Evolutionary conservation across 2,888 invertebrate species (phyloP), one percentile per base, ranked within the genome.

Genomic region (Orchesellides sinensis): DNA sequence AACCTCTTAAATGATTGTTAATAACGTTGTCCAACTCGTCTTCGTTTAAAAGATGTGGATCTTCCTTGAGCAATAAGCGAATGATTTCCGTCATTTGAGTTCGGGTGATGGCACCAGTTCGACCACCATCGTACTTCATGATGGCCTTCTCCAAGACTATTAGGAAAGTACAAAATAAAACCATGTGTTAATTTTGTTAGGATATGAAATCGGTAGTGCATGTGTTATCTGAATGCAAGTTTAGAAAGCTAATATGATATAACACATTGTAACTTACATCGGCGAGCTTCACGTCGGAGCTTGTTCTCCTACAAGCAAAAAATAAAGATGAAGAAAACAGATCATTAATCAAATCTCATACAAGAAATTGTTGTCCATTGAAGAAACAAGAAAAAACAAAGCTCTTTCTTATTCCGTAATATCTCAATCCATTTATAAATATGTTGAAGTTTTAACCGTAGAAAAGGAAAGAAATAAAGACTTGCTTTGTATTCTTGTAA

Each of bases 91-190:
- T n/a, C 83, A 85, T 83, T 47, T 83, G 59, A 5, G 14, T 27
- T 23, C 72, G 63, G 12, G 80, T 56, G 29, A 85, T 83, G 23
- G 85, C 85, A 54, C 85, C 85, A 32, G 85, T 85, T 27, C 74
- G 59, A 4, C 73, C 65, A n/a, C 83, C 83, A 29, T 85, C 85
- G 65, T 80, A 83, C 63, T 81, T 77, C 52, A 77, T 68, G 49
- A 85, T 83, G 32, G 70, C 59, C 63, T 80, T 83, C 68, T 85
- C 72, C 80, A 85, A 63, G 66, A 85, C 84, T 84, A 45, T 52
- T 3, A n/a, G 8, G 2, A 52, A 52, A 17, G 19, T 19, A 35
- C 6, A 35, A 52, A 52, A 23, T 23, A 45, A 59, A 72, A 59
- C 45, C 10, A 25, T 35, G 12, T 47, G 29, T 27, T n/a, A 35